phyloP scores from a whole-genome alignment of 2,797 vertebrate genomes.

The Apogon hyalosoma region DNA sequence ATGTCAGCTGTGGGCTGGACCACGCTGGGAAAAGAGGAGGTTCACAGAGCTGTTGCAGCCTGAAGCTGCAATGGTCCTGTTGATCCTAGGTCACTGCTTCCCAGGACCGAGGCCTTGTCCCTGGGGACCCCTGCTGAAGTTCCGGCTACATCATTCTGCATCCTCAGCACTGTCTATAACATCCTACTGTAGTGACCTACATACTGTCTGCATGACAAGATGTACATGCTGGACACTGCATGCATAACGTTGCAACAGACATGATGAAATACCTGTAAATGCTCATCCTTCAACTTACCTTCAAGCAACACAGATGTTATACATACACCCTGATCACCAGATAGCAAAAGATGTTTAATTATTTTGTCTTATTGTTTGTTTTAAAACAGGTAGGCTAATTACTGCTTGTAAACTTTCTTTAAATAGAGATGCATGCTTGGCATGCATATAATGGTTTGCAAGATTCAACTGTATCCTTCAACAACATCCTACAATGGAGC shows the following conservation, averaged over 20 bases:
- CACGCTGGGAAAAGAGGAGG: constrained; percentile 72
- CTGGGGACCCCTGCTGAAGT: constrained; percentile 65
- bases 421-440: background rate
- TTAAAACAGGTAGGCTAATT: no score
- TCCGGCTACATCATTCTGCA: constrained; percentile 51
- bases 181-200: constrained; percentile 59
- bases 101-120: constrained; percentile 81
- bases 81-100: constrained; percentile 78
- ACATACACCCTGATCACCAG: background rate
- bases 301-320: background rate
- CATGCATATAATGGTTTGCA: background rate
- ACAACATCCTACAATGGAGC: constrained; percentile 1
- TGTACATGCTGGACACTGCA: constrained; percentile 16
- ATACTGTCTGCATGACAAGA: constrained; percentile 36
- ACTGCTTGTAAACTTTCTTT: no score
- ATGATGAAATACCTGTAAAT: constrained; percentile 6
- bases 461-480: background rate
- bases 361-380: background rate
- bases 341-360: background rate
- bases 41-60: constrained; percentile 66
- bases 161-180: constrained; percentile 57
- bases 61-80: constrained; percentile 58
- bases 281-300: background rate
- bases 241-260: background rate
- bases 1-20: constrained; percentile 61